A percentile compares a stretch with the other conserved stretches of the same genome.
phyloP scores from a whole-genome alignment of 2,113 vertebrate genomes.

The Danio rerio region DNA sequence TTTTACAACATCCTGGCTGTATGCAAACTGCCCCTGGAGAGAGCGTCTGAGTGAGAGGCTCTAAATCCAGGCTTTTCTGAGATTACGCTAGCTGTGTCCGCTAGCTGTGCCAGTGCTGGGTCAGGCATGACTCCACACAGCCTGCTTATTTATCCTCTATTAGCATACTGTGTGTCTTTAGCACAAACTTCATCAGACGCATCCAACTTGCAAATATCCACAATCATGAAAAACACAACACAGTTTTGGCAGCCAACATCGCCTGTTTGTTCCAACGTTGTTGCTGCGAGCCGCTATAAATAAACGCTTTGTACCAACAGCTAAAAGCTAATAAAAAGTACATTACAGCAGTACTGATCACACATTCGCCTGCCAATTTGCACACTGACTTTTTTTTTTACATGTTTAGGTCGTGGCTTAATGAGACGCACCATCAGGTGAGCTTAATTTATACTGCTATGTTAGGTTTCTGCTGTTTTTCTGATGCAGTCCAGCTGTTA shows the following conservation, averaged over 20 bases:
- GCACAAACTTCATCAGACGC: background rate
- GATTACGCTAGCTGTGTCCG: slow-evolving; percentile 5
- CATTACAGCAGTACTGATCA: slow-evolving; percentile 72
- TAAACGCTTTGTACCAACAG: background rate
- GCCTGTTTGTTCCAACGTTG: background rate
- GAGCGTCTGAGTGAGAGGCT: slow-evolving; percentile 8
- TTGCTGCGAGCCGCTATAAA: slow-evolving; percentile 1
- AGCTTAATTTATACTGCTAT: background rate
- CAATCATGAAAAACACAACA: slow-evolving; percentile 11
- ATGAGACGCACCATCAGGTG: slow-evolving; percentile 15
- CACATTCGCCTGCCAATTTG: slow-evolving; percentile 75
- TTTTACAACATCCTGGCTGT: slow-evolving; percentile 57
- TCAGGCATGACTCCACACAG: background rate
- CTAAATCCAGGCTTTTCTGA: slow-evolving; percentile 19
- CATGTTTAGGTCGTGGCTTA: slow-evolving; percentile 60
- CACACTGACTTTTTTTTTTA: slow-evolving; percentile 65
- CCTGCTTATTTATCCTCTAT: background rate
- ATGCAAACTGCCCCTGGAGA: slow-evolving; percentile 50
- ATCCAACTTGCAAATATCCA: background rate
- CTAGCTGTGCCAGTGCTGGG: background rate
- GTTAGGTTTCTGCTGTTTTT: background rate
- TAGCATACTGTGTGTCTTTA: background rate
- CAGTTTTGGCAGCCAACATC: background rate
- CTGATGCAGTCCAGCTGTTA: background rate
- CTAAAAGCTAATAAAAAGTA: slow-evolving; percentile 73